phyloP scores from a whole-genome alignment of 2,888 invertebrate species.

The Nomada ferruginata region DNA sequence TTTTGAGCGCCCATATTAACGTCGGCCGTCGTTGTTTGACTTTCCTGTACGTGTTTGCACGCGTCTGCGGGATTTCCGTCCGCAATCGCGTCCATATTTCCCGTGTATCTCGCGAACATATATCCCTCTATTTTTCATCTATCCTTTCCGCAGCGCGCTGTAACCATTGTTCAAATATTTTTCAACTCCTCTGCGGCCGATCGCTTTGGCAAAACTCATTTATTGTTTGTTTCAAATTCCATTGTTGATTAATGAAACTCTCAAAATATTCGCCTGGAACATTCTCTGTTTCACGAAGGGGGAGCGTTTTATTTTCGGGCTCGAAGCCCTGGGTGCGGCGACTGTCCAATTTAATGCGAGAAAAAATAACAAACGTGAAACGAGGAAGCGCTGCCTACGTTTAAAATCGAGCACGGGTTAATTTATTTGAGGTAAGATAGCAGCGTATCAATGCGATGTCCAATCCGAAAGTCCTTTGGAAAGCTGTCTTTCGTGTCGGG shows the following conservation, averaged over 20 bases:
- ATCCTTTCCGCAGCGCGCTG: background rate
- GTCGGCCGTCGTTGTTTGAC: constrained; percentile 24
- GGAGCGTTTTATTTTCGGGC: background rate
- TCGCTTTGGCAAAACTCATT: background rate
- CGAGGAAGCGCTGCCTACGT: background rate
- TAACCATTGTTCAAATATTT: background rate
- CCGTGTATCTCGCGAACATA: background rate
- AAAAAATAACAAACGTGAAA: background rate
- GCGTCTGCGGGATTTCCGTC: background rate
- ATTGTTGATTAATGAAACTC: background rate
- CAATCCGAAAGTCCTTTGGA: no score
- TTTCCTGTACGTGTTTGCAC: constrained; percentile 18
- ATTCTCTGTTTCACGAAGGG: background rate
- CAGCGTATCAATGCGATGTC: no score
- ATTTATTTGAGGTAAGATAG: background rate
- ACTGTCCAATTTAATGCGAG: background rate
- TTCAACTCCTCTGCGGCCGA: no score
- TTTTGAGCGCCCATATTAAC: constrained; percentile 38
- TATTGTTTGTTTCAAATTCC: background rate
- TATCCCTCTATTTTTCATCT: no score
- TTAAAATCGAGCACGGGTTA: background rate
- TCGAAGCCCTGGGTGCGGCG: background rate
- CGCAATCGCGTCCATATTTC: background rate
- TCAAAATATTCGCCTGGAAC: no score
- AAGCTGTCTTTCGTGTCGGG: no score